Base-by-base conservation (phyloP, 1,140 invertebrate genomes). In the Contarinia nasturtii region DNA sequence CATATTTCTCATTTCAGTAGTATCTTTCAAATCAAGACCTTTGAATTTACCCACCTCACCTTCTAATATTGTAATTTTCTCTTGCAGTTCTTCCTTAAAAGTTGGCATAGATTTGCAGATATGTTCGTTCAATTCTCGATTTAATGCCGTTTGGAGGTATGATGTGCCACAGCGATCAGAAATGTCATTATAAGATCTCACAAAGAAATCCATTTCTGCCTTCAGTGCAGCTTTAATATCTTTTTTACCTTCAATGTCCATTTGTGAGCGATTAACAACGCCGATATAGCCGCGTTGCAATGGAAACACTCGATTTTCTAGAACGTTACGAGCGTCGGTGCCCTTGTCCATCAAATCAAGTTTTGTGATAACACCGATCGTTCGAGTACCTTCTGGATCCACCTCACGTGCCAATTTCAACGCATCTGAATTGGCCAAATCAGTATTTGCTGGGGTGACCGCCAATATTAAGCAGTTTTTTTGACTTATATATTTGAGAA, bases 351-450 rank as follows among this genome's bases (percentile, higher is more conserved):
- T 46, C 14, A 46, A 36, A 46, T 46, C 45, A 11, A 46, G 7
- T 37, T 82, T 81, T 4, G 77, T 81, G 1, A 81, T 57, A 12
- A 80, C 77, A 47, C 73, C 77, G 11, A 80, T 56, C 1, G 79
- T 81, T 44, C 78, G 54, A 14, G 69, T 54, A 8, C 71, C 73
- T 49, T 72, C 66, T 8, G 70, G 73, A 59, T 75, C 73, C 27
- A 70, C 69, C 52, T 71, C 64, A 52, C 70, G 70, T 7, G 74
- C 69, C 43, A 76, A 53, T 55, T 74, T 72, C 7, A 75, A 55
- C 17, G 74, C 74, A 57, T 77, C 73, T 40, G 69, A 72, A 44
- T 71, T 77, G 27, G 74, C 74, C 49, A 75, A 59, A 63, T 75
- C 73, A 50, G 67, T 66, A 63, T 75, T 75, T 37, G 74, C 74